A percentile compares a stretch with the other conserved stretches of the same genome.
Evolutionary conservation across 2,797 vertebrate species (phyloP).

Genomic region (Silurus lanzhouensis): DNA sequence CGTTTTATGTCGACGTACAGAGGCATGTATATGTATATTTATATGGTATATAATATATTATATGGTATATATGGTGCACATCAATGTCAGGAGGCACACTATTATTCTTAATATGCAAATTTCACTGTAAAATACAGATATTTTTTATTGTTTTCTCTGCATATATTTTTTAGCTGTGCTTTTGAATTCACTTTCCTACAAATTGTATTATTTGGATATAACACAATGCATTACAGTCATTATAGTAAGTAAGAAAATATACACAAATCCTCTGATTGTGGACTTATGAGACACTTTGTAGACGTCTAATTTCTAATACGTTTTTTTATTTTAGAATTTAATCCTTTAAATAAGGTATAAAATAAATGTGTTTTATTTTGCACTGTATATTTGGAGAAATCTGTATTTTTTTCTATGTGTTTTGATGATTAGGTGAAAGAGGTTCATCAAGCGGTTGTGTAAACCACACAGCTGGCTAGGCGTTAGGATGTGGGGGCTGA

Average conservation of each 20-base stretch:
- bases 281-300: background rate
- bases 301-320: background rate
- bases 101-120: too few species aligned
- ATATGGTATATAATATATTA: too few species aligned
- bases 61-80: too few species aligned
- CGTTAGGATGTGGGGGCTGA: constrained; percentile 32
- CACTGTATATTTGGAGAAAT: background rate
- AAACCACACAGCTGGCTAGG: constrained; percentile 31
- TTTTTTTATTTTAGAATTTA: background rate
- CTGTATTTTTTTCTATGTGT: background rate
- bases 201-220: background rate
- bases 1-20: too few species aligned
- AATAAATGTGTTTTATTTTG: background rate
- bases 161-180: background rate
- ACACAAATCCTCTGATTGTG: background rate
- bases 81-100: too few species aligned
- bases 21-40: too few species aligned
- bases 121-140: too few species aligned
- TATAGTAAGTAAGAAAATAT: background rate
- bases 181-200: background rate
- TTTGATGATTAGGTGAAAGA: background rate
- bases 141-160: background rate
- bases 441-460: background rate
- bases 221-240: too few species aligned
- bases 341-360: too few species aligned